Evolutionary conservation across 2,113 vertebrate genomes (phyloP).

Genomic region (Stegastes partitus): DNA sequence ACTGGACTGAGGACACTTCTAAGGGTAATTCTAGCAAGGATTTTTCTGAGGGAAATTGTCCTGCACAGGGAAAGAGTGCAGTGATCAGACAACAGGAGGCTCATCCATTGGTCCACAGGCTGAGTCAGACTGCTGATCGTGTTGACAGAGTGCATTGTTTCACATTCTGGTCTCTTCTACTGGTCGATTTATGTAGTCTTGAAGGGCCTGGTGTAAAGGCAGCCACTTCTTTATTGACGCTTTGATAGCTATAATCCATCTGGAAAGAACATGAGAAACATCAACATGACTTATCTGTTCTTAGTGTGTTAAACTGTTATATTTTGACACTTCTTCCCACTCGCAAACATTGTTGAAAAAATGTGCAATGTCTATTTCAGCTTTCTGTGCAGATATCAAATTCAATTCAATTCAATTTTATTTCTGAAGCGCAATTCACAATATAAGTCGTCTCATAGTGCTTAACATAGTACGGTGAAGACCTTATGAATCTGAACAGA

Average conservation of each 20-base stretch:
- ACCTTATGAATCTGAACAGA: too few species aligned
- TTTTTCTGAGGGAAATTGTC: background rate
- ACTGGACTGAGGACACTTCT: too few species aligned
- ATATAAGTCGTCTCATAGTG: too few species aligned
- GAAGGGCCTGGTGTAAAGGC: slow-evolving; percentile 89
- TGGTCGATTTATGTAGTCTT: slow-evolving; percentile 88
- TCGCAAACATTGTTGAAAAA: too few species aligned
- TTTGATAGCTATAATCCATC: slow-evolving; percentile 91
- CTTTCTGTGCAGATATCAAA: too few species aligned
- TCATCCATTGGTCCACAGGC: background rate
- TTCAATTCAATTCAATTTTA: too few species aligned
- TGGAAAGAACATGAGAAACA: slow-evolving; percentile 60
- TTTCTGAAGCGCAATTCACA: too few species aligned
- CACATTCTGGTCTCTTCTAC: slow-evolving; percentile 91
- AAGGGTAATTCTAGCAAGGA: too few species aligned
- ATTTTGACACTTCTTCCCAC: background rate
- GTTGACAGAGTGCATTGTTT: slow-evolving; percentile 29
- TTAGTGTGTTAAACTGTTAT: background rate
- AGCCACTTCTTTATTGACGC: slow-evolving; percentile 92
- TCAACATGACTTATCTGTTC: background rate
- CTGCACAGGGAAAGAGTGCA: background rate
- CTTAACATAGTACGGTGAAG: too few species aligned
- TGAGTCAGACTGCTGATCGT: background rate
- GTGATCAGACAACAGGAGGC: background rate
- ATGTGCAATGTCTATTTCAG: too few species aligned